A percentile compares a stretch with the other conserved stretches of the same genome.
Evolutionary conservation across 1,140 invertebrate genomes (phyloP).

Genomic region (Trichonephila clavipes): DNA sequence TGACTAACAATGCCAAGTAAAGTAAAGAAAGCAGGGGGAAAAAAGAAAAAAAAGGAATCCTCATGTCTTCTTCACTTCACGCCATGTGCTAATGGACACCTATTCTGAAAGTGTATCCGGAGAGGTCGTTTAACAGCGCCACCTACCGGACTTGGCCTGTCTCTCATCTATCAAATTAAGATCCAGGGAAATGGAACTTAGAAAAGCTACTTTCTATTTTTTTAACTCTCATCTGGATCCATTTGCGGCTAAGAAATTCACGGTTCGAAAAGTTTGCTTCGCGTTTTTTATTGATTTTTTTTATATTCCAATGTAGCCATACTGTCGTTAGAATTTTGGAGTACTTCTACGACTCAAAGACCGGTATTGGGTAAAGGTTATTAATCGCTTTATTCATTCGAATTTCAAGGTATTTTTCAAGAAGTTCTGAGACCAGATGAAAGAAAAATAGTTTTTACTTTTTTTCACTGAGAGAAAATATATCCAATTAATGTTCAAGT

Average conservation of each 20-base stretch:
- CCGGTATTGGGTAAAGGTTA: not conserved
- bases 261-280: conserved; percentile 38
- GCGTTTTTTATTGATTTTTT: not conserved
- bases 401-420: no score
- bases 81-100: conserved; percentile 34
- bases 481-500: no score
- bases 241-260: conserved; percentile 34
- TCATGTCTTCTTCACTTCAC: conserved; percentile 15
- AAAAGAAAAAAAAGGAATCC: not conserved
- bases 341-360: not conserved
- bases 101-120: conserved; percentile 42
- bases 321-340: not conserved
- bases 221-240: conserved; percentile 26
- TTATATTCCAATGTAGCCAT: not conserved
- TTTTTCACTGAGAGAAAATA: no score
- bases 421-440: no score
- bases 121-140: conserved; percentile 58
- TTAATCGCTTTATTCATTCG: not conserved
- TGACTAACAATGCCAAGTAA: conserved; percentile 45
- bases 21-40: not conserved
- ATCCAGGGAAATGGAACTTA: conserved; percentile 47
- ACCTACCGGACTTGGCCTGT: conserved; percentile 46
- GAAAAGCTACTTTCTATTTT: conserved; percentile 14
- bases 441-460: no score
- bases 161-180: conserved; percentile 62